Evolutionary conservation across 1,140 invertebrate genomes (phyloP), one percentile per base, ranked within the genome.

Genomic region (Drosophila pachea): DNA sequence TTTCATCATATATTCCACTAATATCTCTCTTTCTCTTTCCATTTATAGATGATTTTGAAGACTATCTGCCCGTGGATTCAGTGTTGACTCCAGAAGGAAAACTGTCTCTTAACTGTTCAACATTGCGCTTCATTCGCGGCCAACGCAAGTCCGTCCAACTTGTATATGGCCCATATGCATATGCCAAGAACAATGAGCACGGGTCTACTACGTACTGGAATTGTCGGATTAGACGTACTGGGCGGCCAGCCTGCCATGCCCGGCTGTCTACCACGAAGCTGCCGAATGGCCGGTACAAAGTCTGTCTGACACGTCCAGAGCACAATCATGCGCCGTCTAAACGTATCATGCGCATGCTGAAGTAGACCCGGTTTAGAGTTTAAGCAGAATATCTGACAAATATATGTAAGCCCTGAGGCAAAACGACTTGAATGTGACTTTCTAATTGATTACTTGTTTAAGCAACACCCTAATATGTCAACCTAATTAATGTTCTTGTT

Each of bases 171-270:
- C 63, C 65, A 11, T 89, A 68, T 52, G 69, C 78, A 0, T 89
- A 76, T 50, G 74, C 86, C 0, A 87, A 76, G 55, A 89, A 87
- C 16, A 87, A 82, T 48, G 50, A 47, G 2, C 60, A 70, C 31
- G 83, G 78, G 7, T 6, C 52, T 5, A 86, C 79, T 2, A 83
- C 52, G 4, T 89, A 89, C 47, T 89, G 89, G 89, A 79, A 78
- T 50, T 89, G 89, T 48, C 79, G 87, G 0, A 60, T 38, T n/a
- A 70, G 86, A 3, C 67, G 74, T 5, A 33, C 11, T 5, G 78
- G 84, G 0, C 31, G 31, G 8, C 53, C 55, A 4, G 38, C 81
- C 0, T 89, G 89, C 58, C 76, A 76, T 11, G 88, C 89, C 0
- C 73, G 89, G 3, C 54, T 88, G 1, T 72, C 77, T 7, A 87